These are phyloP conservation scores for Phalangium opilio DNA, from an alignment of 2,888 invertebrate genomes.

Conservation along the genomic window DNA sequence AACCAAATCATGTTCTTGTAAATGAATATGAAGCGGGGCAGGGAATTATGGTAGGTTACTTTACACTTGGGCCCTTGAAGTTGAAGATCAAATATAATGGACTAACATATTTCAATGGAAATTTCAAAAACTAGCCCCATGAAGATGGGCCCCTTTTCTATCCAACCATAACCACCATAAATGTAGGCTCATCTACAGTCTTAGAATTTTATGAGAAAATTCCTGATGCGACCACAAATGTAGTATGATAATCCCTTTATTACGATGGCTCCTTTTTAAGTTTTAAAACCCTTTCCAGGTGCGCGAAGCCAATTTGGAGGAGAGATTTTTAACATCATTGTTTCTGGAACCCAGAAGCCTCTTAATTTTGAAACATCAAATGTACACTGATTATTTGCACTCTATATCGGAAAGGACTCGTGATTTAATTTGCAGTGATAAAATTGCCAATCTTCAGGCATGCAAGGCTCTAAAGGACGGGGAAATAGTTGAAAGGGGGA, in stretches of 20 bases:
- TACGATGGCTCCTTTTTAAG: too few species aligned
- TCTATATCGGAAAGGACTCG: slow-evolving; percentile 54
- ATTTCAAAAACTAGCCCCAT: slow-evolving; percentile 48
- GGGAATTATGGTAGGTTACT: slow-evolving; percentile 65
- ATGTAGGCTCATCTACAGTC: slow-evolving; percentile 76
- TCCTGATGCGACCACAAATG: too few species aligned
- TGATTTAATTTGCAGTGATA: slow-evolving; percentile 42
- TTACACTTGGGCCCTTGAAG: too few species aligned
- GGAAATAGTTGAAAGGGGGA: slow-evolving; percentile 41
- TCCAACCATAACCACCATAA: slow-evolving; percentile 82
- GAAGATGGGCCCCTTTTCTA: slow-evolving; percentile 86
- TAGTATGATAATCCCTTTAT: too few species aligned
- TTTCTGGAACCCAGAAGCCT: slow-evolving; percentile 75
- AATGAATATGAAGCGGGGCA: slow-evolving; percentile 88
- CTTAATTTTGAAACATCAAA: slow-evolving; percentile 60
- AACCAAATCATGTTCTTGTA: slow-evolving; percentile 81
- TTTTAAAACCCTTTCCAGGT: too few species aligned
- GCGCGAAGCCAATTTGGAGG: too few species aligned
- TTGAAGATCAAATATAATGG: background rate
- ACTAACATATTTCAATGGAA: background rate
- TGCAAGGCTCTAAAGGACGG: slow-evolving; percentile 32
- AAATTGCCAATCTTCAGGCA: slow-evolving; percentile 31
- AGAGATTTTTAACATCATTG: too few species aligned
- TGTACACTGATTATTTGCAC: slow-evolving; percentile 73
- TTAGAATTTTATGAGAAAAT: slow-evolving; percentile 52